A percentile compares a stretch with the other conserved stretches of the same genome.
Evolutionary conservation across 2,113 vertebrate genomes (phyloP).

Genomic region (Ardeotis arabs): DNA sequence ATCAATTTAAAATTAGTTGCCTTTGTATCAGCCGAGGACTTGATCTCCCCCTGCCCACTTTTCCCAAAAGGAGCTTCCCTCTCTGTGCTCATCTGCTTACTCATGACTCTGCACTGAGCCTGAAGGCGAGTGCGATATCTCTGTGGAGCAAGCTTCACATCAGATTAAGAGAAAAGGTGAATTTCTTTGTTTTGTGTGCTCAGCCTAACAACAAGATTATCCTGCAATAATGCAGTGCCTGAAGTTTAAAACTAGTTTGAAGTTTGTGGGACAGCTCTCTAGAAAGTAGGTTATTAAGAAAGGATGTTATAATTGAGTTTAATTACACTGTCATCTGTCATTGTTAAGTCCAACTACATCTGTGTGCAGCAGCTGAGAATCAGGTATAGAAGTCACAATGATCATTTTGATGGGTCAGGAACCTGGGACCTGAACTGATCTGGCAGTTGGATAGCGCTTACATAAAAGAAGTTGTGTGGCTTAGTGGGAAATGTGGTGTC

Average conservation of each 20-base stretch:
- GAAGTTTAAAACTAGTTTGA: constrained; percentile 2
- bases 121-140: not conserved
- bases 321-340: not conserved
- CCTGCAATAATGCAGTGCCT: not conserved
- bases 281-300: not conserved
- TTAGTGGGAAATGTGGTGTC: not conserved
- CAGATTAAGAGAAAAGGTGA: not conserved
- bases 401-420: not conserved
- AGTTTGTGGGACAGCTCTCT: not conserved
- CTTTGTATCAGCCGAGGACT: not conserved
- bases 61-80: not conserved
- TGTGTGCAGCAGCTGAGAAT: not conserved
- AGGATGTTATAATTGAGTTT: not conserved
- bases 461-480: not conserved
- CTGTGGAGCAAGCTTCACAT: not conserved
- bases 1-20: not conserved
- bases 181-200: not conserved
- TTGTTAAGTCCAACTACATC: not conserved
- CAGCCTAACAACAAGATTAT: not conserved
- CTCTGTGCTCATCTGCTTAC: not conserved
- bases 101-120: not conserved
- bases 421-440: not conserved
- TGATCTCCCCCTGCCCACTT: not conserved
- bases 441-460: not conserved
- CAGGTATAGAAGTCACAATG: not conserved